A percentile compares a stretch with the other conserved stretches of the same genome.
Evolutionary conservation across 2,797 vertebrate species (phyloP).

Genomic region (Semotilus atromaculatus): DNA sequence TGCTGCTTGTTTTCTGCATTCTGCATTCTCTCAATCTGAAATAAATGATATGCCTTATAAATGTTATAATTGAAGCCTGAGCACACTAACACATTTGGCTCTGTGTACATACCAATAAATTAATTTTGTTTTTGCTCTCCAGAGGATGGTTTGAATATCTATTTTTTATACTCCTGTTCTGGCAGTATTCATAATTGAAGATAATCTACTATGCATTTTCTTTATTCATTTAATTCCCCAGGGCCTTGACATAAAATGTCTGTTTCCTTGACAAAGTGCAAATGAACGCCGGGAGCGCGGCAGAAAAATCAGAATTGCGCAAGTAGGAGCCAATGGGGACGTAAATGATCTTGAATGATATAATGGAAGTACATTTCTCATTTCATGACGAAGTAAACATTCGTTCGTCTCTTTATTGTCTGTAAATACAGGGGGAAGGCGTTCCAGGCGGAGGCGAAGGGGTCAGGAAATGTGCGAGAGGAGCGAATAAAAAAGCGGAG

Average conservation of each 20-base stretch:
- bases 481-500: slow-evolving; percentile 34
- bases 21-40: background rate
- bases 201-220: slow-evolving; percentile 55
- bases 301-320: slow-evolving; percentile 59
- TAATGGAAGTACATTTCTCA: slow-evolving; percentile 68
- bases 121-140: background rate
- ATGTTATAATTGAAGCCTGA: slow-evolving; percentile 14
- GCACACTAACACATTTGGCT: background rate
- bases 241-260: slow-evolving; percentile 55
- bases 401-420: slow-evolving; percentile 51
- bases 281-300: slow-evolving; percentile 62
- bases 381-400: slow-evolving; percentile 72
- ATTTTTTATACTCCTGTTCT: slow-evolving; percentile 41
- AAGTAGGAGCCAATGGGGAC: slow-evolving; percentile 69
- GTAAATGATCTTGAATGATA: slow-evolving; percentile 69
- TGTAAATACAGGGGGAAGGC: slow-evolving; percentile 28
- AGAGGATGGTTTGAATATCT: slow-evolving; percentile 22
- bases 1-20: background rate
- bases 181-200: slow-evolving; percentile 50
- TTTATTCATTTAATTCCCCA: slow-evolving; percentile 58
- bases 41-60: background rate
- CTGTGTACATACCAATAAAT: slow-evolving; percentile 34
- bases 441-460: slow-evolving; percentile 14
- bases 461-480: slow-evolving; percentile 40
- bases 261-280: slow-evolving; percentile 62